Conservation (phyloP, 2,888 invertebrate species). For the Esperia sulphurella region DNA sequence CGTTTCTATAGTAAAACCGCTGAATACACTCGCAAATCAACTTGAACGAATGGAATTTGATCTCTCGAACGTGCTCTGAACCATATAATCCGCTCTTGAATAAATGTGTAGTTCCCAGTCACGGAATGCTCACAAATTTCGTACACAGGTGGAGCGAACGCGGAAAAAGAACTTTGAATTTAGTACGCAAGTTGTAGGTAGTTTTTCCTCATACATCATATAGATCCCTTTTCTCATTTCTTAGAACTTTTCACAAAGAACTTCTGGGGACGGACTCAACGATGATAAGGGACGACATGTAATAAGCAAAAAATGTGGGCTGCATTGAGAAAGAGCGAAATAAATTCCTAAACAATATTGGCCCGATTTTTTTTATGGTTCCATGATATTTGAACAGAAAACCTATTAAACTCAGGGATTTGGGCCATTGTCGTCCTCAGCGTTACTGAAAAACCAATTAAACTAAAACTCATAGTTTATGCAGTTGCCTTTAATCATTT, state of each 20-base stretch:
- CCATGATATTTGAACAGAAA: too few relatives aligned
- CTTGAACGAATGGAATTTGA: slow-evolving; percentile 1
- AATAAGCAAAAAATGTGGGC: background rate
- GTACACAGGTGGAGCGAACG: background rate
- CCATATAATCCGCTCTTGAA: slow-evolving; percentile 3
- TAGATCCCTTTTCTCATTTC: background rate
- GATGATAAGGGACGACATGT: background rate
- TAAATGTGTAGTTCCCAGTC: background rate
- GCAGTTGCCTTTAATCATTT: too few relatives aligned
- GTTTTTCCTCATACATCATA: background rate
- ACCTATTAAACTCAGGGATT: too few relatives aligned
- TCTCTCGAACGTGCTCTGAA: background rate
- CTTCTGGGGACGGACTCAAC: background rate
- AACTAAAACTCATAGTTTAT: too few relatives aligned
- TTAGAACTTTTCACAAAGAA: background rate
- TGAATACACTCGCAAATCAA: slow-evolving; percentile 4
- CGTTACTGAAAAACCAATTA: too few relatives aligned
- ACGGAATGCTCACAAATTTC: background rate
- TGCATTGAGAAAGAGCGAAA: background rate
- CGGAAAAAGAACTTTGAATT: background rate
- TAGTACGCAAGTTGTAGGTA: background rate
- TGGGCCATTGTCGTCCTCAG: too few relatives aligned
- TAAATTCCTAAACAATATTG: background rate
- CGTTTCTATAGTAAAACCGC: background rate
- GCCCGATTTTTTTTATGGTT: too few relatives aligned